These are phyloP conservation scores for Terrapene triunguis DNA, from an alignment of 2,113 vertebrate species.

Conservation along the genomic window DNA sequence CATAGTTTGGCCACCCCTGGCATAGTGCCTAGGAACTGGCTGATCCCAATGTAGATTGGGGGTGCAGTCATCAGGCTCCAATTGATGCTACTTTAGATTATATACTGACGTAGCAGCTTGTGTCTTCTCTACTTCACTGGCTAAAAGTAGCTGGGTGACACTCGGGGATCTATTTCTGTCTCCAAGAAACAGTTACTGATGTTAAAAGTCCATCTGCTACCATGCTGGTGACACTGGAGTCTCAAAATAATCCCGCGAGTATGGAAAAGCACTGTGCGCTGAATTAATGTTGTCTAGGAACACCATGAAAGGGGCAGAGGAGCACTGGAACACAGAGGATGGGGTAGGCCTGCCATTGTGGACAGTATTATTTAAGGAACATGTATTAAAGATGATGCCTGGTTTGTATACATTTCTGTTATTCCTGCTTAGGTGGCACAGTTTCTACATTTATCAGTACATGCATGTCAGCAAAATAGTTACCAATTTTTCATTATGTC, in stretches of 20 bases:
- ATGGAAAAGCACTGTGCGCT: neutral
- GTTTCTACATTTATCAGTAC: neutral
- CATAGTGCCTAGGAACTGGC: neutral
- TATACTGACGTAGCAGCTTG: neutral
- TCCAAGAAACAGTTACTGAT: neutral
- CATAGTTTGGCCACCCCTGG: too few relatives aligned
- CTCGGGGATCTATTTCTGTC: neutral
- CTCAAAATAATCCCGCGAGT: neutral
- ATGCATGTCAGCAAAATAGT: neutral
- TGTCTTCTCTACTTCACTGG: accelerated
- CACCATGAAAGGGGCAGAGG: too few relatives aligned
- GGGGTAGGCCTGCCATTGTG: neutral
- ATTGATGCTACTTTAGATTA: neutral
- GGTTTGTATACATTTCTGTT: neutral
- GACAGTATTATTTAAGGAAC: neutral
- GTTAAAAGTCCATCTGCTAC: neutral
- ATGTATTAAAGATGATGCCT: neutral
- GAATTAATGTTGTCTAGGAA: too few relatives aligned
- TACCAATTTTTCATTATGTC: neutral
- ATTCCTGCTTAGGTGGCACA: neutral
- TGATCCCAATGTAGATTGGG: neutral
- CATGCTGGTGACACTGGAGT: neutral
- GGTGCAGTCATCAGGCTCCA: neutral
- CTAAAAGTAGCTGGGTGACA: neutral
- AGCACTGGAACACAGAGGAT: neutral